A percentile compares a stretch with the other conserved stretches of the same genome.
Evolutionary conservation across 2,888 invertebrate species (phyloP).

Genomic region (Melitaea athalia): DNA sequence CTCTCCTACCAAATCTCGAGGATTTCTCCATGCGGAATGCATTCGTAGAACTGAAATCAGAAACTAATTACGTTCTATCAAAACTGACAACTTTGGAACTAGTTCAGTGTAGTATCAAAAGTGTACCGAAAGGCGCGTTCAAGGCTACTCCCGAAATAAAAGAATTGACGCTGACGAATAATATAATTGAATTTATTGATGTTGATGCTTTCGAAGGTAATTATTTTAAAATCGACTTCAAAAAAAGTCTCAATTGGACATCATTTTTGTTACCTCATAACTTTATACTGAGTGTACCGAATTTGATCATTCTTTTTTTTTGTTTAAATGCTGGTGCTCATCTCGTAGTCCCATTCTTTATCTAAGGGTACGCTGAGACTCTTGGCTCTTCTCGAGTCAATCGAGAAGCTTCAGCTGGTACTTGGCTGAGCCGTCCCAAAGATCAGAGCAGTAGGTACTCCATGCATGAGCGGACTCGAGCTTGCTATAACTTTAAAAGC

Average conservation of each 20-base stretch:
- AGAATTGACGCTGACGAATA: constrained; percentile 33
- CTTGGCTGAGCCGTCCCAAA: too few relatives aligned
- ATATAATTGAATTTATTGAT: constrained; percentile 42
- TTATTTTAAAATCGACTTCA: background rate
- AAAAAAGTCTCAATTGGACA: background rate
- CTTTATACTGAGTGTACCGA: too few relatives aligned
- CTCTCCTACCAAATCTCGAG: constrained; percentile 27
- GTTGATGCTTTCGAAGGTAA: constrained; percentile 42
- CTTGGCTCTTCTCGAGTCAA: too few relatives aligned
- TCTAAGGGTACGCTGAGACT: too few relatives aligned
- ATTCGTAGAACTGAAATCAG: constrained; percentile 20
- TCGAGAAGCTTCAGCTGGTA: too few relatives aligned
- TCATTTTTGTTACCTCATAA: too few relatives aligned
- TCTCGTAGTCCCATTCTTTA: too few relatives aligned
- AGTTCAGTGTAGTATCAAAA: constrained; percentile 16
- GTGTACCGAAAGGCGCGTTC: constrained; percentile 40
- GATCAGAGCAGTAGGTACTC: too few relatives aligned
- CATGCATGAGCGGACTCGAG: too few relatives aligned
- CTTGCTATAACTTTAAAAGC: too few relatives aligned
- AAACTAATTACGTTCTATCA: constrained; percentile 21
- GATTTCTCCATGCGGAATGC: constrained; percentile 27
- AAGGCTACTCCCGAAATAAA: constrained; percentile 37
- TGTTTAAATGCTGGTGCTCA: too few relatives aligned
- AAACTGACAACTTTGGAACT: constrained; percentile 33
- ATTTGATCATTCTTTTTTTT: too few relatives aligned